A percentile compares a stretch with the other conserved stretches of the same genome.
These are phyloP conservation scores for Tenualosa thibaudeaui DNA, from an alignment of 2,797 vertebrate species.

Conservation along the genomic window DNA sequence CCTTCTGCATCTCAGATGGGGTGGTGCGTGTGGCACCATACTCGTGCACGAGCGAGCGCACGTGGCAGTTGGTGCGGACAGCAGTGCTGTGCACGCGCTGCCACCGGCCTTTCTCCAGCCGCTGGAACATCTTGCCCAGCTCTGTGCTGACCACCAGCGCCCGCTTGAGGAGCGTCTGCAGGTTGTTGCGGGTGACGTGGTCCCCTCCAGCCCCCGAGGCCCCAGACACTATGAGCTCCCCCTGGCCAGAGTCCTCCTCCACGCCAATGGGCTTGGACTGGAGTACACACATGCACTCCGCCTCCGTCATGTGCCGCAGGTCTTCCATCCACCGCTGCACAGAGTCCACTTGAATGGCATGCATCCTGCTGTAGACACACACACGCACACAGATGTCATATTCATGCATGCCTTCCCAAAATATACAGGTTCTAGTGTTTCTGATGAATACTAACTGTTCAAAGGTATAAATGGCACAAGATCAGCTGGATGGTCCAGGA, in stretches of 20 bases:
- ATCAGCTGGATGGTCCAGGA: too few species aligned
- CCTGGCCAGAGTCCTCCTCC: conserved; percentile 85
- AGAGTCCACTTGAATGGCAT: conserved; percentile 90
- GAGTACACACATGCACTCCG: conserved; percentile 97
- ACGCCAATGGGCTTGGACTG: conserved; percentile 93
- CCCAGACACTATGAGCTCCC: conserved; percentile 82
- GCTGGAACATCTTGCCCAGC: conserved; percentile 89
- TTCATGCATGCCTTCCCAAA: not conserved
- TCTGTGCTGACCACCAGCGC: conserved; percentile 94
- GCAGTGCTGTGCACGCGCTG: conserved; percentile 91
- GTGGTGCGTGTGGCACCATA: conserved; percentile 73
- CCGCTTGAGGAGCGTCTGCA: conserved; percentile 88
- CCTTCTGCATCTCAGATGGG: conserved; percentile 86
- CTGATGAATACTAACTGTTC: too few species aligned
- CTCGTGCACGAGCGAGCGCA: conserved; percentile 89
- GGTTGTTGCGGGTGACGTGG: conserved; percentile 76
- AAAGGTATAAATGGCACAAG: too few species aligned
- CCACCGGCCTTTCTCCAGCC: conserved; percentile 91
- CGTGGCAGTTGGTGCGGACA: conserved; percentile 87
- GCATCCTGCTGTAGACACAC: conserved; percentile 67
- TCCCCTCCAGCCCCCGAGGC: conserved; percentile 60
- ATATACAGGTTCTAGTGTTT: not conserved
- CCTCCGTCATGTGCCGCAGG: conserved; percentile 93
- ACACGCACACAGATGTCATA: not conserved
- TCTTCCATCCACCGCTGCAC: conserved; percentile 98